A percentile compares a stretch with the other conserved stretches of the same genome.
These are phyloP conservation scores for Nymphicus hollandicus DNA, from an alignment of 2,113 vertebrate genomes.

Conservation along the genomic window DNA sequence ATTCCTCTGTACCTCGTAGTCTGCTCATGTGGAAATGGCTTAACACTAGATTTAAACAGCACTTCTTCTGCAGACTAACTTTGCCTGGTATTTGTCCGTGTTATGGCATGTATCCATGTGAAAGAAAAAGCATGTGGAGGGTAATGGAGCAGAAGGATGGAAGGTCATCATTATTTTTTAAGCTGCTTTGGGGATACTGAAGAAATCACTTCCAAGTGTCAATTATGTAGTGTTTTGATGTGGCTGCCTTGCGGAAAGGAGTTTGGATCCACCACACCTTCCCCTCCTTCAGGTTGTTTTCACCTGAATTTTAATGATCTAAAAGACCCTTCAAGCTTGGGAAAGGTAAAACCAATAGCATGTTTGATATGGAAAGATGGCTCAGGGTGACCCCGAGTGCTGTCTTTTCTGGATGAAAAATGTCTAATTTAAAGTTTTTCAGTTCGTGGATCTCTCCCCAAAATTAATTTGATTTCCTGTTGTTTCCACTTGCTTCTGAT, in stretches of 20 bases:
- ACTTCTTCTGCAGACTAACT: neutral
- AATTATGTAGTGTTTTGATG: neutral
- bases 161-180: constrained; percentile 40
- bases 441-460: neutral
- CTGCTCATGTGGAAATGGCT: constrained; percentile 39
- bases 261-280: neutral
- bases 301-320: neutral
- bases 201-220: neutral
- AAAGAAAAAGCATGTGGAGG: constrained; percentile 14
- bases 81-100: neutral
- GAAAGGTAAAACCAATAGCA: neutral
- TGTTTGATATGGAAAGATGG: neutral
- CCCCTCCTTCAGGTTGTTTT: neutral
- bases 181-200: neutral
- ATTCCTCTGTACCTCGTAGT: constrained; percentile 29
- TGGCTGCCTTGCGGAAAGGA: neutral
- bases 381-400: neutral
- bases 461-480: neutral
- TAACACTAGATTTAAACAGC: neutral
- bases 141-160: constrained; percentile 52
- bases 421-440: neutral
- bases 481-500: neutral
- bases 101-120: neutral
- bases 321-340: neutral
- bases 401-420: neutral